Conservation (phyloP, 2,888 invertebrate genomes). For the Drosophila silvestris region DNA sequence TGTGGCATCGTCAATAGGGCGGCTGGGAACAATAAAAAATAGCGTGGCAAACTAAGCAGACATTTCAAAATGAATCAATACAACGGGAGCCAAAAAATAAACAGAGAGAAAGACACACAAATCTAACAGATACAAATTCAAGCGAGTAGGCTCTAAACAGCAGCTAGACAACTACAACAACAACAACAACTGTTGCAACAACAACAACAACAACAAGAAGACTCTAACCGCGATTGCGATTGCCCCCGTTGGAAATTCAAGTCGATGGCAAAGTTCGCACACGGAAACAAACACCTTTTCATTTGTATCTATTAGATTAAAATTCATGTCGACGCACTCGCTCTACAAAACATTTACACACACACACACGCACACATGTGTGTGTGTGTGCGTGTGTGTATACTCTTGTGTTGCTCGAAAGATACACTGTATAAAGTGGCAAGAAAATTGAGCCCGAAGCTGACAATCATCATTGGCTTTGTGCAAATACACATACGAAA, state of each 20-base stretch:
- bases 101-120: conserved; percentile 21
- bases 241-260: conserved; percentile 39
- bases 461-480: conserved; percentile 79
- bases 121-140: conserved; percentile 21
- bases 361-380: conserved; percentile 31
- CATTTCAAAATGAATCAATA: conserved; percentile 67
- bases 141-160: conserved; percentile 5
- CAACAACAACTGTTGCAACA: neutral
- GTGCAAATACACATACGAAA: conserved; percentile 46
- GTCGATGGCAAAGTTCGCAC: conserved; percentile 63
- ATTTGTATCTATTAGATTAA: conserved; percentile 85
- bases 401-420: conserved; percentile 21
- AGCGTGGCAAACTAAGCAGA: conserved; percentile 33
- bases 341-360: conserved; percentile 18
- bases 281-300: conserved; percentile 80
- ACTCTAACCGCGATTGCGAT: conserved; percentile 49
- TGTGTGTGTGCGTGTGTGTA: neutral
- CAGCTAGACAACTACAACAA: neutral
- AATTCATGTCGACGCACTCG: conserved; percentile 81
- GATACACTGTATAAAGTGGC: conserved; percentile 59
- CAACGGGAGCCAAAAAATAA: conserved; percentile 26
- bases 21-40: conserved; percentile 78
- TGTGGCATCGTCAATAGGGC: conserved; percentile 63
- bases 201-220: neutral
- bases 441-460: conserved; percentile 64